phyloP scores from a whole-genome alignment of 2,113 vertebrate genomes.

The Phrynocephalus versicolor region DNA sequence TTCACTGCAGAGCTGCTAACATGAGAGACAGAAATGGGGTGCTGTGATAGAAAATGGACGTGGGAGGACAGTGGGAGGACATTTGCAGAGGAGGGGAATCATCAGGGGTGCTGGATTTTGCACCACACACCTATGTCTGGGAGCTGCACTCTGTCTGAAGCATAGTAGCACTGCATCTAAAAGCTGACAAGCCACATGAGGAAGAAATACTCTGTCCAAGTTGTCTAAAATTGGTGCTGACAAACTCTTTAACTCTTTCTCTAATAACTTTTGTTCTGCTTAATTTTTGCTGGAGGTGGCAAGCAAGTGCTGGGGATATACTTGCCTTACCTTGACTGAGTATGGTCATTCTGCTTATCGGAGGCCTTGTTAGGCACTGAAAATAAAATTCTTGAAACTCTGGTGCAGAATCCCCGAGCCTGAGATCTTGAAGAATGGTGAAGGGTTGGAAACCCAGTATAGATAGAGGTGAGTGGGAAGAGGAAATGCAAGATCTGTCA shows the following conservation, averaged over 20 bases:
- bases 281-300: not conserved
- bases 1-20: not conserved
- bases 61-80: not conserved
- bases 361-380: not conserved
- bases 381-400: slow-evolving; percentile 5
- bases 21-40: slow-evolving; percentile 23
- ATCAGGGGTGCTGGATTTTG: slow-evolving; percentile 7
- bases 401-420: not conserved
- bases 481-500: not conserved
- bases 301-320: accelerated
- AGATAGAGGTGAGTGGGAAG: not conserved
- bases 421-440: not conserved
- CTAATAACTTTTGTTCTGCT: slow-evolving; percentile 30
- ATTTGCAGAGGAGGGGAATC: not conserved
- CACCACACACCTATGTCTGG: slow-evolving; percentile 17
- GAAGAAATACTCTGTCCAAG: not conserved
- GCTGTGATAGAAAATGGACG: not conserved
- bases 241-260: slow-evolving; percentile 12
- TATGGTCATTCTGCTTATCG: not conserved
- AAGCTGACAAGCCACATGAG: not conserved
- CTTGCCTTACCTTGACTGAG: slow-evolving; percentile 35
- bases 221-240: not conserved
- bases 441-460: accelerated
- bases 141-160: slow-evolving; percentile 15
- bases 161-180: not conserved